A percentile compares a stretch with the other conserved stretches of the same genome.
These are phyloP conservation scores for Campoplex capitator DNA, from an alignment of 2,888 invertebrate genomes.

Conservation along the genomic window DNA sequence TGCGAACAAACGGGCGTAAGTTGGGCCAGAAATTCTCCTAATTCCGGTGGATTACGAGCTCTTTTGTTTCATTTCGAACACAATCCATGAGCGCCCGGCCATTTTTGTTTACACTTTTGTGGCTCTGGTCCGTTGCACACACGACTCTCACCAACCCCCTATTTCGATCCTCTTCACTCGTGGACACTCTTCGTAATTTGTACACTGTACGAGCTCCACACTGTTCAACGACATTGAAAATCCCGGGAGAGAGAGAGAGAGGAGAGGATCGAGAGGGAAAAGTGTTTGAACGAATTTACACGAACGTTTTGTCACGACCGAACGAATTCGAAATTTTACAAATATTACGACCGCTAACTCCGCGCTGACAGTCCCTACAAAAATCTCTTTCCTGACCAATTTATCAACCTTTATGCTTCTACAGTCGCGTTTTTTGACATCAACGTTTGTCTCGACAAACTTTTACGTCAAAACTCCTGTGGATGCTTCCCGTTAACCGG, in stretches of 20 bases:
- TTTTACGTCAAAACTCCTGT: not conserved
- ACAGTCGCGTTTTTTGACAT: not conserved
- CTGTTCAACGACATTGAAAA: conserved; percentile 39
- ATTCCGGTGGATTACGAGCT: not conserved
- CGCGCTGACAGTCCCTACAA: not conserved
- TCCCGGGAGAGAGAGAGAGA: not conserved
- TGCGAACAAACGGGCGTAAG: not conserved
- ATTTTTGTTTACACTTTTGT: conserved; percentile 73
- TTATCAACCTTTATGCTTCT: not conserved
- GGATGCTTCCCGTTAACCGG: too few relatives aligned
- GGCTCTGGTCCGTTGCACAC: conserved; percentile 58
- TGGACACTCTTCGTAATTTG: not conserved
- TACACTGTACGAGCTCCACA: not conserved
- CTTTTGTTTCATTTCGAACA: conserved; percentile 68
- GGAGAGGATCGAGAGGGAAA: not conserved
- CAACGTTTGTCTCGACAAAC: not conserved
- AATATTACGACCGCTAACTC: conserved; percentile 11
- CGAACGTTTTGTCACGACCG: conserved; percentile 70
- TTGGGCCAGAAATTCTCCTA: not conserved
- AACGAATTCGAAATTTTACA: conserved; percentile 67
- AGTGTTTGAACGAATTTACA: conserved; percentile 72
- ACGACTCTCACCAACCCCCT: conserved; percentile 58
- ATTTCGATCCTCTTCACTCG: not conserved
- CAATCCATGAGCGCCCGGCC: conserved; percentile 32
- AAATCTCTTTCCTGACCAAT: not conserved